Evolutionary conservation across 1,140 invertebrate species (phyloP).

Genomic region (Lepeophtheirus salmonis): DNA sequence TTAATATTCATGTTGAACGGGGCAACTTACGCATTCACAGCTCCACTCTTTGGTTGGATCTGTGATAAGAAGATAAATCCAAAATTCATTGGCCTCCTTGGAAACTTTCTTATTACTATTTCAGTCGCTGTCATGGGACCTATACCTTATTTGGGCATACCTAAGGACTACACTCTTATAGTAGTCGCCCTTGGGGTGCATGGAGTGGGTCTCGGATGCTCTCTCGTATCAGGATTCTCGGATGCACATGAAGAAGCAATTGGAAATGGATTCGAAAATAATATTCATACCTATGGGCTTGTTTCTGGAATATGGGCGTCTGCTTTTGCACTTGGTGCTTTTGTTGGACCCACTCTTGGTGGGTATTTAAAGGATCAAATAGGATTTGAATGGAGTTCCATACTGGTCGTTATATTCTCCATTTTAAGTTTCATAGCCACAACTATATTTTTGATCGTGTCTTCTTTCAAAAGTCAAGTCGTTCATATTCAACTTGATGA

Average conservation of each 20-base stretch:
- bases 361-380: slow-evolving; percentile 51
- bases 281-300: slow-evolving; percentile 56
- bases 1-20: slow-evolving; percentile 72
- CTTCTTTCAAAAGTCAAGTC: background rate
- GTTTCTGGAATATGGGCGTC: slow-evolving; percentile 68
- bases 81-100: slow-evolving; percentile 44
- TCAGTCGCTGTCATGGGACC: slow-evolving; percentile 54
- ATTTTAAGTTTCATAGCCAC: background rate
- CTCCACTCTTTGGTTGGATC: slow-evolving; percentile 57
- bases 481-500: no score
- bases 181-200: slow-evolving; percentile 49
- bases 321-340: slow-evolving; percentile 61
- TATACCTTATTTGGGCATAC: slow-evolving; percentile 42
- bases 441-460: background rate
- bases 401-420: slow-evolving; percentile 36
- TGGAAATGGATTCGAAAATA: slow-evolving; percentile 47
- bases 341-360: slow-evolving; percentile 54
- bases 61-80: slow-evolving; percentile 46
- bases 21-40: slow-evolving; percentile 56
- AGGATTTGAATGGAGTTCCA: slow-evolving; percentile 45
- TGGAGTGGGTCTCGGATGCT: slow-evolving; percentile 56
- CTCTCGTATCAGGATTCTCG: slow-evolving; percentile 56
- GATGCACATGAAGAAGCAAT: slow-evolving; percentile 52
- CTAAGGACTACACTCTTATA: background rate
- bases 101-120: slow-evolving; percentile 40